Evolutionary conservation across 2,113 vertebrate species (phyloP), one percentile per base, ranked within the genome.

Genomic region (Eleginops maclovinus): DNA sequence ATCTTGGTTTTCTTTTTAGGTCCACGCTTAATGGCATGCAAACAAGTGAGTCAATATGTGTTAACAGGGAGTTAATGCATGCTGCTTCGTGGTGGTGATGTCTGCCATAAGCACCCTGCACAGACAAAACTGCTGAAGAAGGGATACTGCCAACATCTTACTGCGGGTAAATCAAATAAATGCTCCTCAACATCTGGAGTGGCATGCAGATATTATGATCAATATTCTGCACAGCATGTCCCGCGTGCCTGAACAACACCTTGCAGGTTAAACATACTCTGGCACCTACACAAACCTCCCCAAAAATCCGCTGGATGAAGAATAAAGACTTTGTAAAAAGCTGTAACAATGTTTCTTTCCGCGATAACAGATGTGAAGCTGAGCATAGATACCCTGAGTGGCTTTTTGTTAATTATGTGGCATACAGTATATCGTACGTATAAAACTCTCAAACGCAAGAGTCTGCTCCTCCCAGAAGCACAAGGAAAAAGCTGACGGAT

Each of bases 91-190:
- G 21, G 13, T 28, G 54, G 11, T 47, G 56, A 60, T 47, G 36
- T 75, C 43, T 43, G 59, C 62, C 44, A 6, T 22, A 56, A 40
- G 49, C 28, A 0, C 40, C 63, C 46, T 50, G 65, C 77, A 26
- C 36, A 55, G 69, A 73, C 47, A 49, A 72, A 87, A 81, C 66
- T 66, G 87, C 79, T 75, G 70, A 84, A 43, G 55, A 58, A 59
- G 69, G 46, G 60, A 75, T 44, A n/a, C 65, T 56, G 51, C 81
- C 72, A 58, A 46, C 77, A 46, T 50, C 73, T 64, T 8, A 40
- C 84, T 36, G 63, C 79, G 41, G 36, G 24, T 69, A 88, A 85
- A 87, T 87, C 86, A 84, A 75, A 87, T 85, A 70, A 84, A 85
- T 26, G 17, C 59, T 19, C 66, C 16, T 14, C 24, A 86, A 84